Conservation (phyloP, 2,113 vertebrate genomes). For the Elephas maximus region DNA sequence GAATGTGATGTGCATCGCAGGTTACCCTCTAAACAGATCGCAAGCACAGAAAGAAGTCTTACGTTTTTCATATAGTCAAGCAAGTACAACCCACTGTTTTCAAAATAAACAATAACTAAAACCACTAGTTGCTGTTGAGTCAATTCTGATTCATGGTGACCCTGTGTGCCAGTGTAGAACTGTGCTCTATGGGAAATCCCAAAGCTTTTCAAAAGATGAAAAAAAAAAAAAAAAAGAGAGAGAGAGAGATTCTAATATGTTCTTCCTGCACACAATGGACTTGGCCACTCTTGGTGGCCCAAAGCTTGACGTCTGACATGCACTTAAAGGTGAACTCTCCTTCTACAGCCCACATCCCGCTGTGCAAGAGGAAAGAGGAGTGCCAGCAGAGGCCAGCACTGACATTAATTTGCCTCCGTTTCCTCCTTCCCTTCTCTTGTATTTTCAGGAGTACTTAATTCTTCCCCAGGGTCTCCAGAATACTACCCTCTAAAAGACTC, state of each 20-base stretch:
- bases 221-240: neutral
- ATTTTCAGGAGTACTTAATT: neutral
- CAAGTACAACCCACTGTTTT: neutral
- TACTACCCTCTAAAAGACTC: neutral
- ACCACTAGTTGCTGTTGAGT: neutral
- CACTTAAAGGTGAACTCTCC: neutral
- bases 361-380: neutral
- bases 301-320: neutral
- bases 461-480: neutral
- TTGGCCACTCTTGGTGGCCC: neutral
- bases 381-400: neutral
- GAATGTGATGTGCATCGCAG: neutral
- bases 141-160: neutral
- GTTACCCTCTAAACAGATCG: neutral
- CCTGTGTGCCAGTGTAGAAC: neutral
- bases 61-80: neutral
- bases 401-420: neutral
- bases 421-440: neutral
- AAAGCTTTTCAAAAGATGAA: neutral
- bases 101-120: neutral
- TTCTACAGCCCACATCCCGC: neutral
- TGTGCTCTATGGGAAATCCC: neutral
- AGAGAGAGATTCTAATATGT: neutral
- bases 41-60: neutral
- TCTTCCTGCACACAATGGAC: neutral